Base-by-base conservation (phyloP, 1,140 invertebrate species). In the Drosophila hydei region DNA sequence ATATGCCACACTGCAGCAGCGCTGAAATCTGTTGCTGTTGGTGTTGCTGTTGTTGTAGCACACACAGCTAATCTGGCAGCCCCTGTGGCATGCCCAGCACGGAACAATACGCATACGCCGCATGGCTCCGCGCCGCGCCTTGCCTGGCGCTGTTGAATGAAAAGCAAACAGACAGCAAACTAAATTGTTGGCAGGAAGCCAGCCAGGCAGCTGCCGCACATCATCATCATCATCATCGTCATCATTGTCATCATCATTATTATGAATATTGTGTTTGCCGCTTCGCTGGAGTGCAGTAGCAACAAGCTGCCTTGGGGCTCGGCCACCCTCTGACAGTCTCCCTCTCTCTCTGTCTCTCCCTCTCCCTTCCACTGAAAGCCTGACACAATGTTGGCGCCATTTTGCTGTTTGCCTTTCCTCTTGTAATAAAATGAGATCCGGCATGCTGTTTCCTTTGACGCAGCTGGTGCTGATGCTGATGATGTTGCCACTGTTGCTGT, bases 391-490 rank as follows among this genome's bases (percentile, higher is more conserved):
- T 80, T 85, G 81, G 81, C 83, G 81, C 83, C 83, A 88, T 87
- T 83, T 88, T 83, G 72, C 75, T 88, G 83, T 88, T 88, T 88
- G 83, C 80, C 50, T 79, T 88, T 88, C 83, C 83, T 83, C 75
- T 83, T 83, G 83, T 81, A 88, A 88, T 88, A 88, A 88, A 88
- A 83, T 78, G 83, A 71, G 65, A 88, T 88, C 83, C 83, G 78
- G 76, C 75, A 72, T 71, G 75, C 65, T 50, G 77, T 63, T 67
- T 73, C 62, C 76, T 73, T 73, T 73, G 63, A 54, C 54, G 43
- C 56, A 68, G 61, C 58, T 58, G 42, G 36, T 30, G 60, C 38
- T 43, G 23, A 42, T 30, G 43, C 3, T 43, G 21, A 25, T 27
- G 11, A 11, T 23, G 9, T 43, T 48, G 19, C 8, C 27, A 14